Evolutionary conservation across 2,888 invertebrate species (phyloP).

Genomic region (Coelinius sp.): DNA sequence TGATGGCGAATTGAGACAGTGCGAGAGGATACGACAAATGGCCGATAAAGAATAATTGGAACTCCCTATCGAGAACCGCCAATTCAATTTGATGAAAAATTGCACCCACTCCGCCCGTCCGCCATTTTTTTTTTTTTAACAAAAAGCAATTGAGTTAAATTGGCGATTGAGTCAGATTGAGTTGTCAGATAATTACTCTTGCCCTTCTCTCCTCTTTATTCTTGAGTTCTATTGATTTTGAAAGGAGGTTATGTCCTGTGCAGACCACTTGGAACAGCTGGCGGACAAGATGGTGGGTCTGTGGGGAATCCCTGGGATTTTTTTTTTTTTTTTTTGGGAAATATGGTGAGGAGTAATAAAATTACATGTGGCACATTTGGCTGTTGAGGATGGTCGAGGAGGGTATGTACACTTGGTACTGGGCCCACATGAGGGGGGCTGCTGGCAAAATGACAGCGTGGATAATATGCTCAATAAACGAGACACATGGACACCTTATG

Average conservation of each 20-base stretch:
- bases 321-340: constrained; percentile 15
- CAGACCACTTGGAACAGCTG: too few species aligned
- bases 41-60: constrained; percentile 10
- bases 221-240: background rate
- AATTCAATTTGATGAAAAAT: constrained; percentile 7
- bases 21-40: background rate
- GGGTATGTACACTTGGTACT: background rate
- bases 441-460: constrained; percentile 42
- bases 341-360: constrained; percentile 36
- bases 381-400: background rate
- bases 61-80: background rate
- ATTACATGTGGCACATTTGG: constrained; percentile 35
- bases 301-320: constrained; percentile 23
- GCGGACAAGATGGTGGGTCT: background rate
- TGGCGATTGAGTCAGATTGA: background rate
- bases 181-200: background rate
- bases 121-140: too few species aligned
- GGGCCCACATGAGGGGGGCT: background rate
- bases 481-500: constrained; percentile 55
- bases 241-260: background rate
- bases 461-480: constrained; percentile 51
- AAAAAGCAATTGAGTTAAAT: background rate
- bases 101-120: background rate
- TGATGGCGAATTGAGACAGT: constrained; percentile 57
- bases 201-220: background rate